These are phyloP conservation scores for Synergus gifuensis DNA, from an alignment of 2,888 invertebrate species.

Conservation along the genomic window DNA sequence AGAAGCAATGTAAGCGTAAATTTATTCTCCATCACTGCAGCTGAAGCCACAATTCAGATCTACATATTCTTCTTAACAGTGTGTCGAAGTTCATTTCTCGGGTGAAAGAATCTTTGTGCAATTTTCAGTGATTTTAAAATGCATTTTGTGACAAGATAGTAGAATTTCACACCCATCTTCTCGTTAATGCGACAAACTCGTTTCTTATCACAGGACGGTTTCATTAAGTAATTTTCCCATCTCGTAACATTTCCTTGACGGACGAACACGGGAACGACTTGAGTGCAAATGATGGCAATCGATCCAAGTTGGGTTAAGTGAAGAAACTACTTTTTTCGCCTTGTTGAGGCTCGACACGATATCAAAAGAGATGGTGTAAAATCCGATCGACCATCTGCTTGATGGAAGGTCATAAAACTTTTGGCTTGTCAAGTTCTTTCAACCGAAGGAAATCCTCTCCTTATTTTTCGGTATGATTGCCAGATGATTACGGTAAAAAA, in stretches of 20 bases:
- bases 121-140: neutral
- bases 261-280: slow-evolving; percentile 35
- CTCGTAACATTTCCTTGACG: slow-evolving; percentile 35
- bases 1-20: neutral
- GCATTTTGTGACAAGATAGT: neutral
- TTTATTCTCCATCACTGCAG: neutral
- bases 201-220: slow-evolving; percentile 27
- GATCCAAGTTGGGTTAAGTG: slow-evolving; percentile 28
- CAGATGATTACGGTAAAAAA: neutral
- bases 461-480: neutral
- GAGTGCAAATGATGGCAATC: slow-evolving; percentile 35
- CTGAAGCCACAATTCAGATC: neutral
- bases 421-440: neutral
- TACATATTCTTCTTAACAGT: neutral
- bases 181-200: slow-evolving; percentile 1
- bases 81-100: neutral
- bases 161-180: slow-evolving; percentile 20
- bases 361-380: slow-evolving; percentile 31
- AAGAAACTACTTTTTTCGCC: slow-evolving; percentile 27
- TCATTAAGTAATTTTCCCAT: slow-evolving; percentile 39
- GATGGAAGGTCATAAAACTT: neutral
- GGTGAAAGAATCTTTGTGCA: neutral
- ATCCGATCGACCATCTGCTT: slow-evolving; percentile 1
- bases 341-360: neutral
- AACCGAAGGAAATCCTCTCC: neutral